These are phyloP conservation scores for Haliclona indistincta DNA, from an alignment of 37 sponge, comb jelly and placozoan genomes.

Conservation along the genomic window DNA sequence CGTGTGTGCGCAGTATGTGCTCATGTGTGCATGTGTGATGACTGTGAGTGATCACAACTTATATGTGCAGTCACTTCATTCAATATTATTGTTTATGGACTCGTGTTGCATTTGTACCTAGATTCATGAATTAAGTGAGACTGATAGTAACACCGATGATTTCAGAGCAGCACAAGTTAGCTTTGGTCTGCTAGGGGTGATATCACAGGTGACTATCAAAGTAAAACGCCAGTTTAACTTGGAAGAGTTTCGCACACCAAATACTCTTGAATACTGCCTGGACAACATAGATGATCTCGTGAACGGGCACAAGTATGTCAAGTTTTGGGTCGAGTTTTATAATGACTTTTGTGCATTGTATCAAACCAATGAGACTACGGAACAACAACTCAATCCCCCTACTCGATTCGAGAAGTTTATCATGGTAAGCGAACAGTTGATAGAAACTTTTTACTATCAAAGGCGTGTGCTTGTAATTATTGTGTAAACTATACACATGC, in stretches of 20 bases:
- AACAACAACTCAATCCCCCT: background rate
- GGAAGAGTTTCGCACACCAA: conserved; percentile 37
- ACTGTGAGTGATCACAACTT: too few relatives aligned
- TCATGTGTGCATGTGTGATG: too few relatives aligned
- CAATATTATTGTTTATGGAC: too few relatives aligned
- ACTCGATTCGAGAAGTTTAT: conserved; percentile 1
- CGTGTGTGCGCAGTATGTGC: too few relatives aligned
- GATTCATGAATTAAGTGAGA: too few relatives aligned
- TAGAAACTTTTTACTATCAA: background rate
- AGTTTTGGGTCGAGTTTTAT: conserved; percentile 62
- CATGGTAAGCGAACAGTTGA: conserved; percentile 21
- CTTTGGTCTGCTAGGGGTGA: conserved; percentile 58
- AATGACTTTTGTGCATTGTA: conserved; percentile 54
- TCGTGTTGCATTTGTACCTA: too few relatives aligned
- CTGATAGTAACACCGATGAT: too few relatives aligned
- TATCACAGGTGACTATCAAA: conserved; percentile 45
- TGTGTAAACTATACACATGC: background rate
- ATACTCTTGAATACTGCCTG: conserved; percentile 40
- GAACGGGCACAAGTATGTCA: conserved; percentile 32
- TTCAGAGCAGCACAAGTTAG: conserved; percentile 59
- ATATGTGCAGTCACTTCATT: too few relatives aligned
- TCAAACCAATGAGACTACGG: conserved; percentile 32
- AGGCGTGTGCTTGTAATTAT: too few relatives aligned
- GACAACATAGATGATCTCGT: conserved; percentile 32
- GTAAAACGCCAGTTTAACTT: conserved; percentile 37